Conservation (phyloP, 1,140 invertebrate genomes). For the Gyrodactylus bullatarudis region DNA sequence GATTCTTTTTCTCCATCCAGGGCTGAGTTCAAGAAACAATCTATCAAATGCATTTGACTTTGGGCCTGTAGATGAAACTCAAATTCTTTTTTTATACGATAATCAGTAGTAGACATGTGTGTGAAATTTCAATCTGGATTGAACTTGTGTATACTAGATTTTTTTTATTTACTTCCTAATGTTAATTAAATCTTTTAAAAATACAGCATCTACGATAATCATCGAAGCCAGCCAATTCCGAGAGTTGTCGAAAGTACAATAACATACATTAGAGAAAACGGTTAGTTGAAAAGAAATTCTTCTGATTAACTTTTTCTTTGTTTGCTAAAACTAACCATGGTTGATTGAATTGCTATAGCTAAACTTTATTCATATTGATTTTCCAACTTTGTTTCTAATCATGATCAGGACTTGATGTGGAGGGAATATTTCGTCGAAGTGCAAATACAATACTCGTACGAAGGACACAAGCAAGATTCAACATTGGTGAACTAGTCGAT, state of each 20-base stretch:
- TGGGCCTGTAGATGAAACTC: too few relatives aligned
- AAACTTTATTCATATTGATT: too few relatives aligned
- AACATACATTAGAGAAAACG: neutral
- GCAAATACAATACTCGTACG: neutral
- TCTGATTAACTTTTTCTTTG: neutral
- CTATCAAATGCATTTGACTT: too few relatives aligned
- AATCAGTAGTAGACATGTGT: too few relatives aligned
- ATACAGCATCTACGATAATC: neutral
- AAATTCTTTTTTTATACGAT: too few relatives aligned
- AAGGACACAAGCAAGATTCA: conserved; percentile 1
- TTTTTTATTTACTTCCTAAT: neutral
- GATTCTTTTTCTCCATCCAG: too few relatives aligned
- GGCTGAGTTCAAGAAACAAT: too few relatives aligned
- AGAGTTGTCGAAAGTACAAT: neutral
- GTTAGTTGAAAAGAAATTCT: neutral
- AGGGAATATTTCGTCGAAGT: conserved; percentile 5
- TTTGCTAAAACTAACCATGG: neutral
- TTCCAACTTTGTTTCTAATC: too few relatives aligned
- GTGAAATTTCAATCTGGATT: too few relatives aligned
- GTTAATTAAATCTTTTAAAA: neutral
- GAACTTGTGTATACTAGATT: neutral
- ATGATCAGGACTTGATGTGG: neutral
- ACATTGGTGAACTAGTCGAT: conserved; percentile 24
- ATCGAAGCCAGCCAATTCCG: neutral
- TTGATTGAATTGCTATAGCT: neutral